Evolutionary conservation across 1,140 invertebrate species (phyloP), one percentile per base, ranked within the genome.

Genomic region (Eurosta solidaginis): DNA sequence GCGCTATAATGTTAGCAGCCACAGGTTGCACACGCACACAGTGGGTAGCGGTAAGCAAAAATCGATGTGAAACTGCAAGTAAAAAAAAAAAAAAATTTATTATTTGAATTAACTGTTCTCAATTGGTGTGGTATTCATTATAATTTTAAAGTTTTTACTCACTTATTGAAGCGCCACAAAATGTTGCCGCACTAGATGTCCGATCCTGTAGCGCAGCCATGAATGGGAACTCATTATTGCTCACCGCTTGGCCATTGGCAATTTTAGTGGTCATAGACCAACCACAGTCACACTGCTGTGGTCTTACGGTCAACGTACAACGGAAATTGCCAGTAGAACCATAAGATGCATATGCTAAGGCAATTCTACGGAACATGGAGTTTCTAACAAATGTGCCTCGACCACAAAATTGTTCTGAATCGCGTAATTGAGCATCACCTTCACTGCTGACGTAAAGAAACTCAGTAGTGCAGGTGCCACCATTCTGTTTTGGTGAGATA

Each of bases 321-420:
- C 20, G 80, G 54, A 87, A 87, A 25, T n/a, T 76, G 7, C 85
- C 85, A 0, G 76, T 14, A 9, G 25, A 63, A 0, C 77, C 75
- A 20, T 77, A 47, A 0, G 85, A 87, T 14, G 81, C 82, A 47
- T 87, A 87, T 49, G 83, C 81, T 17, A 87, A 79, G 12, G 81
- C 80, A 3, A 86, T 1, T 9, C 81, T 82, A 0, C 79, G 80
- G 79, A 87, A 87, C 0, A 87, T 77, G 0, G 84, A 85, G 10
- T 82, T 80, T 1, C 85, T 20, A 0, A 25, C n/a, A n/a, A 87
- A 76, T 45, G 42, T 54, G 7, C 85, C 85, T 3, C 22, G 73
- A 20, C 85, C 85, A 10, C 85, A 87, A 68, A 87, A 84, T 42
- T 86, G 84, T 25, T 87, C 85, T 1, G 83, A 80, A 4, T 74